These are phyloP conservation scores for Pimpla rufipes DNA, from an alignment of 2,888 invertebrate species.

Conservation along the genomic window DNA sequence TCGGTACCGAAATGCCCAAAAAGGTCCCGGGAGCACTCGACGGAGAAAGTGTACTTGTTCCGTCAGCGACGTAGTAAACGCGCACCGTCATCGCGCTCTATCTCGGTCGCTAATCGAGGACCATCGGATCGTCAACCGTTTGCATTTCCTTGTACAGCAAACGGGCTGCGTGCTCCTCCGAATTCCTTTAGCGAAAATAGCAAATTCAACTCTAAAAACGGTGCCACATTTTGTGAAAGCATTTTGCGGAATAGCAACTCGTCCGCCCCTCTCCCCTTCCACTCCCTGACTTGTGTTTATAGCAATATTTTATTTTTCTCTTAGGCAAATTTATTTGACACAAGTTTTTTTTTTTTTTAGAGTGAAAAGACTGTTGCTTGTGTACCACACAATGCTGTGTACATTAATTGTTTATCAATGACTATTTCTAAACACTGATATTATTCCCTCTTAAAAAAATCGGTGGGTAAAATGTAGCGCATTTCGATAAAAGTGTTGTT, in stretches of 20 bases:
- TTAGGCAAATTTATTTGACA: too few relatives aligned
- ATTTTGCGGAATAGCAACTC: constrained; percentile 31
- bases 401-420: too few relatives aligned
- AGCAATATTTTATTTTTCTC: too few relatives aligned
- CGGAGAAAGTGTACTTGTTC: constrained; percentile 53
- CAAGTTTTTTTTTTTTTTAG: too few relatives aligned
- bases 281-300: too few relatives aligned
- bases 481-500: too few relatives aligned
- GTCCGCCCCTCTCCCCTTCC: too few relatives aligned
- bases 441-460: too few relatives aligned
- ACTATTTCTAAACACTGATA: too few relatives aligned
- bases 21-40: constrained; percentile 39
- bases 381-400: too few relatives aligned
- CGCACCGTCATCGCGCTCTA: constrained; percentile 4
- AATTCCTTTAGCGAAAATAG: background rate
- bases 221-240: constrained; percentile 38
- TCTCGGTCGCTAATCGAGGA: constrained; percentile 38
- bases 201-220: background rate
- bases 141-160: constrained; percentile 25
- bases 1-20: constrained; percentile 49
- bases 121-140: constrained; percentile 8
- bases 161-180: constrained; percentile 9
- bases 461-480: too few relatives aligned
- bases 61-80: constrained; percentile 12
- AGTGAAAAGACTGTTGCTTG: too few relatives aligned